Conservation (phyloP, 2,113 vertebrate species). For the Oryzias celebensis region DNA sequence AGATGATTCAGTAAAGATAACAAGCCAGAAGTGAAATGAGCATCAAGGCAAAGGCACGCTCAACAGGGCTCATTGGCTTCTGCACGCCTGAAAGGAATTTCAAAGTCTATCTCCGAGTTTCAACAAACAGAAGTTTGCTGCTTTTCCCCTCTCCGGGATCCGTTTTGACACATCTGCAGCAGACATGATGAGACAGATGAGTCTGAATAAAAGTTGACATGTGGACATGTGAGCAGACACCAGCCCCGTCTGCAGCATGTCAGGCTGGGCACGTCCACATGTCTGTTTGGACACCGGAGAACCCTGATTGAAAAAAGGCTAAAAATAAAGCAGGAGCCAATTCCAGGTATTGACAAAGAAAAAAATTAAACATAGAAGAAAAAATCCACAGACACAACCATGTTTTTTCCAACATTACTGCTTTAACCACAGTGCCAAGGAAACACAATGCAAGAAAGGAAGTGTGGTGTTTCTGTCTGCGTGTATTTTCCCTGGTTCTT, state of each 20-base stretch:
- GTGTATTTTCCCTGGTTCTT: constrained; percentile 56
- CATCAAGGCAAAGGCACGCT: constrained; percentile 43
- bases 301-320: constrained; percentile 24
- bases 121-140: constrained; percentile 74
- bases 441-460: constrained; percentile 54
- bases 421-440: constrained; percentile 26
- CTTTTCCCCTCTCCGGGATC: constrained; percentile 52
- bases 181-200: constrained; percentile 71
- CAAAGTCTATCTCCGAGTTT: constrained; percentile 69
- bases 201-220: constrained; percentile 73
- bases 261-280: constrained; percentile 58
- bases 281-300: constrained; percentile 60
- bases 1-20: constrained; percentile 43
- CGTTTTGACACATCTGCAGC: constrained; percentile 74
- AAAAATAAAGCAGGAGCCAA: constrained; percentile 48
- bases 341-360: constrained; percentile 62
- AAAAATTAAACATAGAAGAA: constrained; percentile 45
- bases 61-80: constrained; percentile 62
- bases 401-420: constrained; percentile 56
- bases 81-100: constrained; percentile 59
- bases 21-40: constrained; percentile 46
- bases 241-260: constrained; percentile 48
- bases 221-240: constrained; percentile 66
- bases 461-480: constrained; percentile 63
- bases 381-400: constrained; percentile 50